Evolutionary conservation across 2,888 invertebrate genomes (phyloP), one percentile per base, ranked within the genome.

Genomic region (Hemicrepidius hirtus): DNA sequence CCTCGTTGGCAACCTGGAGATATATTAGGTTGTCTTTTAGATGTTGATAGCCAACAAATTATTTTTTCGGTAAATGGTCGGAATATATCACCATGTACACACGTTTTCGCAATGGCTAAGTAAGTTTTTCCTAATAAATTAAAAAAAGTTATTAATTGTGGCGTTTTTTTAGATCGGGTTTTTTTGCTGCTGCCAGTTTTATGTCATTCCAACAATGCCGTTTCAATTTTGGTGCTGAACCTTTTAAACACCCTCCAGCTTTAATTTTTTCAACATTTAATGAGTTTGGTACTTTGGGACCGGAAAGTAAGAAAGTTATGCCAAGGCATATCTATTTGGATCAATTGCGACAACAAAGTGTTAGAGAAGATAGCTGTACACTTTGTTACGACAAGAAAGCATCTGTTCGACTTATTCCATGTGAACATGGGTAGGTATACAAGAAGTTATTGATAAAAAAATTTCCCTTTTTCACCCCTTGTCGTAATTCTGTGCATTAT

Each of bases 191-290:
- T 2, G 97, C 97, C 2, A 97, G 96, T 85, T 97, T 97, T 86
- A 97, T 97, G 97, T 95, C 97, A 75, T 97, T 96, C 88, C 97
- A 98, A 85, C 97, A 97, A 84, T 97, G 97, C 87, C 90, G 92
- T 59, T 97, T 97, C 87, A 97, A 97, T 87, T 97, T 97, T 86
- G 97, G 97, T 65, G 88, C 91, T 73, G 89, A 91, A 75, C 92
- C 94, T 0, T 97, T 97, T 87, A 88, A 88, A 78, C 93, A 88
- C 88, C 97, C 97, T 0, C 97, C 97, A 0, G 85, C 85, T 3
- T 90, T 91, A 80, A 82, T 84, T 28, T 97, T 90, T 87, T 88
- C 89, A 70, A 90, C 88, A 73, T 97, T 97, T 86, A 97, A 97
- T 84, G 92, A 94, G 57, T 88, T 90, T 80, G 96, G 94, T 13